Base-by-base conservation (phyloP, 1,140 invertebrate genomes). In the Solenopsis fugax region DNA sequence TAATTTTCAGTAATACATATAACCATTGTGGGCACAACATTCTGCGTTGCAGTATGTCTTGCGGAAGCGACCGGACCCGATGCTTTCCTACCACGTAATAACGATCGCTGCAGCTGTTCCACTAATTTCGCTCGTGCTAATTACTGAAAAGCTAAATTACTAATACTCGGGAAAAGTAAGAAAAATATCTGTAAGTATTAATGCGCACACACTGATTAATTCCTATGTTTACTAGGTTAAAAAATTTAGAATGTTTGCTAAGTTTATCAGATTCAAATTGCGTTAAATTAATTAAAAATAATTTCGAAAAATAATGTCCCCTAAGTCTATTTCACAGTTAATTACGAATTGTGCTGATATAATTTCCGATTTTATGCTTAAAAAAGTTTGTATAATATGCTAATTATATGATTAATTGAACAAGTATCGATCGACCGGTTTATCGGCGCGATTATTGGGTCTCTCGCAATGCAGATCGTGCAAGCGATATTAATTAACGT, bases 401-500 rank as follows among this genome's bases (percentile, higher is more conserved):
- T 60, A 75, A 84, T 37, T 69, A 45, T n/a, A 21, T 9, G 29
- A 60, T 13, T 84, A 84, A 84, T 73, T 84, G 69, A 62, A 84
- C 80, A 73, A 58, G 24, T 72, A 84, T 75, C 10, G 78, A 69
- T 16, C 58, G 29, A 21, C 12, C 13, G 29, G 18, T 50, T 69
- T 52, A 69, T 58, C 54, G 18, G 37, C 18, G 16, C 9, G 9
- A 41, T 69, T 81, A 56, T 29, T 81, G 9, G 29, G 5, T 24
- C 48, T 24, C 18, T 69, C 62, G 52, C 18, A 56, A 71, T 71
- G 64, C 48, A 71, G 21, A 75, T 69, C 76, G 12, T 7, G 18
- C 86, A 5, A 45, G 67, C 45, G 12, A 65, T 56, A 88, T 89
- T 78, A 88, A 89, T 89, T 80, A 89, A 86, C 60, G 45, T 50